These are phyloP conservation scores for Criorhina ranunculi DNA, from an alignment of 2,888 invertebrate genomes.

Conservation along the genomic window DNA sequence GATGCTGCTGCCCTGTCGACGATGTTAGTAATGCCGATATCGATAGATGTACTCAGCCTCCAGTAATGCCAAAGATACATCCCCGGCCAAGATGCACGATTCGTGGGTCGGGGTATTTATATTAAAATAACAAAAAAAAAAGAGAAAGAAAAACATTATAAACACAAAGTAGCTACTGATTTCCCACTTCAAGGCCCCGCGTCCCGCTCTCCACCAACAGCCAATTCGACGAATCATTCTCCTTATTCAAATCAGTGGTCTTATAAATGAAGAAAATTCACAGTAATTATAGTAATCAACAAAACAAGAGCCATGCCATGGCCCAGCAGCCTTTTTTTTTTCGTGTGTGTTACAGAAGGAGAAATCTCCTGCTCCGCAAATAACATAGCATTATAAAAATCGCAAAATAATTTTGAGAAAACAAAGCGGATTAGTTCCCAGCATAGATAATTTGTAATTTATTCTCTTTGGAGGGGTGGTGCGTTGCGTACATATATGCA, in stretches of 20 bases:
- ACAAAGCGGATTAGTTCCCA: slow-evolving; percentile 76
- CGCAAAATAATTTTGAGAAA: slow-evolving; percentile 75
- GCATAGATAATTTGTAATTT: slow-evolving; percentile 75
- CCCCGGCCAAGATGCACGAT: slow-evolving; percentile 63
- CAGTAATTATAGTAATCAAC: slow-evolving; percentile 82
- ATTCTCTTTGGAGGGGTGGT: slow-evolving; percentile 49
- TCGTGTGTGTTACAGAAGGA: slow-evolving; percentile 61
- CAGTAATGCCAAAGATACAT: slow-evolving; percentile 61
- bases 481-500: slow-evolving; percentile 11
- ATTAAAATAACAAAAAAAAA: slow-evolving; percentile 45
- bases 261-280: slow-evolving; percentile 79
- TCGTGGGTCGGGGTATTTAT: slow-evolving; percentile 67
- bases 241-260: slow-evolving; percentile 76
- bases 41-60: slow-evolving; percentile 74
- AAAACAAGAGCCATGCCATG: slow-evolving; percentile 72
- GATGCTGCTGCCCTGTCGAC: slow-evolving; percentile 41
- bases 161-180: slow-evolving; percentile 69
- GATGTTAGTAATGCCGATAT: slow-evolving; percentile 64
- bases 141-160: slow-evolving; percentile 49
- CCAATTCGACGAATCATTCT: slow-evolving; percentile 71
- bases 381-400: slow-evolving; percentile 75
- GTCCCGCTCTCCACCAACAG: not conserved
- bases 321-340: slow-evolving; percentile 49
- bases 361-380: slow-evolving; percentile 61
- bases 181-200: slow-evolving; percentile 59